phyloP scores from a whole-genome alignment of 2,113 vertebrate genomes.

The Rana temporaria region DNA sequence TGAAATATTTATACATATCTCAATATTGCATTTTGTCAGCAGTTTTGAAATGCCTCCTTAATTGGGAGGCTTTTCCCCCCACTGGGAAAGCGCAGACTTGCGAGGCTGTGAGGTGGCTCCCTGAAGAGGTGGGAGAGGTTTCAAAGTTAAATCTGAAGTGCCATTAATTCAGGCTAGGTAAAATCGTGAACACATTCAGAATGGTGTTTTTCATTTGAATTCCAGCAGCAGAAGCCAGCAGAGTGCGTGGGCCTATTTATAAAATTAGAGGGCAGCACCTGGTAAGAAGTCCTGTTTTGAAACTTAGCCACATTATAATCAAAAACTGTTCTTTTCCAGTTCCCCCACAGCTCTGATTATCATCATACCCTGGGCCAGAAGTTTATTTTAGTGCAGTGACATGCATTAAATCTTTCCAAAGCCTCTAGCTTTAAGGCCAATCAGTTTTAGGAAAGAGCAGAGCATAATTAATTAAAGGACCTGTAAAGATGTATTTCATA shows the following conservation, averaged over 20 bases:
- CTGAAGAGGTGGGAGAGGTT: slow-evolving; percentile 36
- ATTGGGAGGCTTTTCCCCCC: slow-evolving; percentile 40
- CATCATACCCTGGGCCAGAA: slow-evolving; percentile 1
- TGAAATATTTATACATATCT: slow-evolving; percentile 54
- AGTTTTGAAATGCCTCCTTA: slow-evolving; percentile 48
- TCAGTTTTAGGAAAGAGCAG: slow-evolving; percentile 3
- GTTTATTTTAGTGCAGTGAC: slow-evolving; percentile 8
- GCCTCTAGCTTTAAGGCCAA: slow-evolving; percentile 3
- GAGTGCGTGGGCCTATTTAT: slow-evolving; percentile 34
- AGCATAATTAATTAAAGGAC: slow-evolving; percentile 21
- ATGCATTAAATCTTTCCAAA: slow-evolving; percentile 36
- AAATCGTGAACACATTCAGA: slow-evolving; percentile 17
- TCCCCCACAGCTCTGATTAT: slow-evolving; percentile 41
- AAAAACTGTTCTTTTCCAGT: slow-evolving; percentile 40
- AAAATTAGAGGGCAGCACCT: slow-evolving; percentile 48
- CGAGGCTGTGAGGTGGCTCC: slow-evolving; percentile 19
- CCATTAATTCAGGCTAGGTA: slow-evolving; percentile 36
- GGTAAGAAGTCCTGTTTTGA: slow-evolving; percentile 41
- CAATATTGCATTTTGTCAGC: slow-evolving; percentile 55
- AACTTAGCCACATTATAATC: slow-evolving; percentile 45
- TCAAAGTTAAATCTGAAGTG: slow-evolving; percentile 48
- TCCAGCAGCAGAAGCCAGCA: slow-evolving; percentile 26
- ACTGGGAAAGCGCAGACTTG: slow-evolving; percentile 22
- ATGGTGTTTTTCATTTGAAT: slow-evolving; percentile 18
- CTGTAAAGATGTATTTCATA: too few species aligned